phyloP scores from a whole-genome alignment of 2,797 vertebrate species.

The Myotis pilosus region DNA sequence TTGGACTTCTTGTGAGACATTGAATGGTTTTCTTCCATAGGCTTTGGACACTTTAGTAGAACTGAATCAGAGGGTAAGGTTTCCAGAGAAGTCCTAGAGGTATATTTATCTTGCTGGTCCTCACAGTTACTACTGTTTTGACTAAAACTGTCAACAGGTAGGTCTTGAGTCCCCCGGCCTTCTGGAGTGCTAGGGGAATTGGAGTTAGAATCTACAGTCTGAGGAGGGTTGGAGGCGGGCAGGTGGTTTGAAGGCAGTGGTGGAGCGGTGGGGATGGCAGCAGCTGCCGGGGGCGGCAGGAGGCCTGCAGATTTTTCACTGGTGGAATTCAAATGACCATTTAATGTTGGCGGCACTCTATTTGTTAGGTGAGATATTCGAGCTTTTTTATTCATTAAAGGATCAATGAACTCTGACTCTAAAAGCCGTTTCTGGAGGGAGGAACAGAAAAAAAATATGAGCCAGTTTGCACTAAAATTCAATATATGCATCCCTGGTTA shows the following conservation, averaged over 20 bases:
- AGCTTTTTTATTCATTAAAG: conserved; percentile 90
- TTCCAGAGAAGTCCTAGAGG: conserved; percentile 79
- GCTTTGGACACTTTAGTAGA: conserved; percentile 62
- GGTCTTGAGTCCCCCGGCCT: conserved; percentile 90
- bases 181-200: conserved; percentile 92
- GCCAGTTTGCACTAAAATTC: background rate
- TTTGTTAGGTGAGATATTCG: conserved; percentile 91
- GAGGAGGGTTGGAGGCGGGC: conserved; percentile 83
- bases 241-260: conserved; percentile 79
- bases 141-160: conserved; percentile 86
- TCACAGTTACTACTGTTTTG: conserved; percentile 84
- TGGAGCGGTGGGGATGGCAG: conserved; percentile 77
- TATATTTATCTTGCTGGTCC: conserved; percentile 87
- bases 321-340: conserved; percentile 77
- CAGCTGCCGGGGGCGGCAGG: conserved; percentile 73
- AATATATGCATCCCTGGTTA: background rate
- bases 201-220: conserved; percentile 89
- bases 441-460: background rate
- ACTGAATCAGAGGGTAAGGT: conserved; percentile 50
- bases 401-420: conserved; percentile 88
- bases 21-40: conserved; percentile 60
- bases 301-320: conserved; percentile 81
- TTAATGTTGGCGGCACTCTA: conserved; percentile 82
- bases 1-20: conserved; percentile 86
- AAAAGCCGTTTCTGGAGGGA: conserved; percentile 86